Evolutionary conservation across 2,888 invertebrate genomes (phyloP), one percentile per base, ranked within the genome.

Genomic region (Malacosoma neustria): DNA sequence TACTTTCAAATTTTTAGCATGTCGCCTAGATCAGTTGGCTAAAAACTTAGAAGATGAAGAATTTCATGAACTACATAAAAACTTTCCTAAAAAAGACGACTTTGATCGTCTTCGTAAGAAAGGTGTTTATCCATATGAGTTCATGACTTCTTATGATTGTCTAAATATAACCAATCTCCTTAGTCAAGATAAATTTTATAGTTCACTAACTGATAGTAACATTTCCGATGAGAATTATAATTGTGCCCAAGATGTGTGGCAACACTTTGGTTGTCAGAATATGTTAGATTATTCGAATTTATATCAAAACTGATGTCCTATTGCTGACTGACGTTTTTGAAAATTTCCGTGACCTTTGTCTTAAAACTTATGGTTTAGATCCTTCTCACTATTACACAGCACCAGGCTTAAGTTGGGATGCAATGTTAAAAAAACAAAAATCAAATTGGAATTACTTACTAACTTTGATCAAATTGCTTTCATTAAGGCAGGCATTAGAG

Each of bases 301-400:
- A 5, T 46, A 43, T 14, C 13, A 45, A 43, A 37, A 42, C 43
- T 3, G 40, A 48, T 37, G 45, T 51, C 12, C 41, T 48, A 32
- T 34, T 46, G 13, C 32, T 48, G 11, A 36, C 40, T 1, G 45
- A 46, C 32, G 34, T 48, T 5, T 50, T 49, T 13, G 45, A 47
- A 45, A 47, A 47, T 22, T 45, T 47, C 11, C n/a, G n/a, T n/a
- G n/a, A n/a, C n/a, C 30, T 49, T 9, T 49, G 48, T 36, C n/a
- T 47, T 5, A 35, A 38, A 15, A 15, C 15, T 5, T 15, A 15
- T 15, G 15, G 15, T 15, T 15, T 15, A 7, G 15, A 15, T 15
- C 45, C 42, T n/a, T 32, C 41, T 4, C 42, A 45, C 11, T 49
- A 43, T 30, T 35, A 36, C 29, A 41, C 45, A 13, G 39, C 41